Conservation (phyloP, 2,888 invertebrate genomes). For the Mamestra brassicae region DNA sequence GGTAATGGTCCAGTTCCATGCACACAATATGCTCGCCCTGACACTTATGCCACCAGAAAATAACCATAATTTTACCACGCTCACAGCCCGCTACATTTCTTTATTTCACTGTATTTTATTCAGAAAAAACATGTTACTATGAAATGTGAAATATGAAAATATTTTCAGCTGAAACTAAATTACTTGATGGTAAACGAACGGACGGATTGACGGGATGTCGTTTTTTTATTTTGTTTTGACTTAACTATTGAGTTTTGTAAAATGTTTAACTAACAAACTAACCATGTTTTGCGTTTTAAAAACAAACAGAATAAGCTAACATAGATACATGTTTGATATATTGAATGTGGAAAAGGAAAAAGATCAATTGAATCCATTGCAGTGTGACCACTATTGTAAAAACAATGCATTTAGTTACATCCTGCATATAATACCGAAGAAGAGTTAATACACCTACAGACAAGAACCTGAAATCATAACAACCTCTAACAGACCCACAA, state of each 20-base stretch:
- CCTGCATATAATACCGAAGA: background rate
- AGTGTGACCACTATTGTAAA: too few species aligned
- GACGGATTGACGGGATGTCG: constrained; percentile 6
- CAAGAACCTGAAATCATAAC: background rate
- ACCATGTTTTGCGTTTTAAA: background rate
- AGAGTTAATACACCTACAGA: background rate
- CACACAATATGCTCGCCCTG: constrained; percentile 38
- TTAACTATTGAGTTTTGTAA: background rate
- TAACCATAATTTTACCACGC: constrained; percentile 51
- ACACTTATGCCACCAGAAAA: constrained; percentile 51
- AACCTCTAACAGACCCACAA: background rate
- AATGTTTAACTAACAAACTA: background rate
- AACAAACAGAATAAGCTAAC: background rate
- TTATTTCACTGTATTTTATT: constrained; percentile 56
- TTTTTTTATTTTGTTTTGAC: background rate
- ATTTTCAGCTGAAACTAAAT: constrained; percentile 33
- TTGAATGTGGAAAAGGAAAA: too few species aligned
- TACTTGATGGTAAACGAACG: constrained; percentile 9
- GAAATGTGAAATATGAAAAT: constrained; percentile 35
- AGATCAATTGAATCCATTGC: too few species aligned
- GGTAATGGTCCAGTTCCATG: constrained; percentile 46
- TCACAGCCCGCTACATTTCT: constrained; percentile 40
- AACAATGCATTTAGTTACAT: too few species aligned
- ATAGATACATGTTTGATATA: background rate
- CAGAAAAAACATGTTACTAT: constrained; percentile 36